Conservation (phyloP, 2,113 vertebrate genomes). For the Helogale parvula region DNA sequence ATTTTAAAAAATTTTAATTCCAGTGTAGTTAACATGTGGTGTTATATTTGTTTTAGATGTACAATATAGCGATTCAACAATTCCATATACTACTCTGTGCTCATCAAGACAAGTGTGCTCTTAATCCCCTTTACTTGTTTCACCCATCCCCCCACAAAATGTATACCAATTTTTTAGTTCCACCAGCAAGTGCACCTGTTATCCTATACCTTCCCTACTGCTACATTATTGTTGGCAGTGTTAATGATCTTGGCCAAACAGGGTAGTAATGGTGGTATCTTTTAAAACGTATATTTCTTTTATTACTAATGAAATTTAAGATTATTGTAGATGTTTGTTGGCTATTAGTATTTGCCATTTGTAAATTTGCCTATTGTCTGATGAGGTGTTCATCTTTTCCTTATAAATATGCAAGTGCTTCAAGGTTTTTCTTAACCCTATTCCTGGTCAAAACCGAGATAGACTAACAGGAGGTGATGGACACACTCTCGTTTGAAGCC, state of each 20-base stretch:
- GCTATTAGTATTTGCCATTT: neutral
- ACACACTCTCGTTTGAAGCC: neutral
- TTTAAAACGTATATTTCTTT: constrained; percentile 31
- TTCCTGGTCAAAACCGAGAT: neutral
- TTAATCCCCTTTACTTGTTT: neutral
- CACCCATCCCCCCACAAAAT: neutral
- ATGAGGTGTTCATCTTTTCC: neutral
- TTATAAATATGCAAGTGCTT: neutral
- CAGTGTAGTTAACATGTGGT: neutral
- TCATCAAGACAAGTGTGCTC: neutral
- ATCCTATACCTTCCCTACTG: neutral
- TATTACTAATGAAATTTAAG: neutral
- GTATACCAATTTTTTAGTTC: constrained; percentile 26
- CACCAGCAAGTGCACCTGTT: neutral
- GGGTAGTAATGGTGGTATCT: neutral
- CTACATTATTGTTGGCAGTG: neutral
- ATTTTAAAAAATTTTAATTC: neutral
- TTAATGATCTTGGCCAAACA: too few species aligned
- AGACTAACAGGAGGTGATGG: neutral
- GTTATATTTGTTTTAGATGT: neutral
- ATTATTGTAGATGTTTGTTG: neutral
- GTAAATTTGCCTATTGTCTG: constrained; percentile 21
- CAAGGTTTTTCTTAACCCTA: neutral
- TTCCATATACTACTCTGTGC: neutral
- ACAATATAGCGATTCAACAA: neutral